Conservation (phyloP, 2,797 vertebrate genomes). For the Fundulus diaphanus region DNA sequence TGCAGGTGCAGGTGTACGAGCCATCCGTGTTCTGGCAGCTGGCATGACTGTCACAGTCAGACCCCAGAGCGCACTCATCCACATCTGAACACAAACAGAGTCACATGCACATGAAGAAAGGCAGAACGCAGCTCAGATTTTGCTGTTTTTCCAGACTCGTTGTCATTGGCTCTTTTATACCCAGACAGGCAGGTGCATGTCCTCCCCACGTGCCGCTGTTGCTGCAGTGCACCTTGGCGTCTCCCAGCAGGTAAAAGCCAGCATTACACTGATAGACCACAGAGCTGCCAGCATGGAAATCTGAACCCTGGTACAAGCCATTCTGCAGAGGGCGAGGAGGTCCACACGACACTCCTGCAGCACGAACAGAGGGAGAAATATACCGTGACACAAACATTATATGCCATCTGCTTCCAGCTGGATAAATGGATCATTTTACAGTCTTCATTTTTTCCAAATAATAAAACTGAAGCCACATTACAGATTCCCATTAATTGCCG, state of each 20-base stretch:
- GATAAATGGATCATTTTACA: neutral
- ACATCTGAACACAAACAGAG: constrained; percentile 82
- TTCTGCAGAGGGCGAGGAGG: constrained; percentile 88
- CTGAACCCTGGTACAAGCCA: constrained; percentile 87
- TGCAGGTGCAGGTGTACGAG: constrained; percentile 91
- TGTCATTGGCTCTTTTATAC: constrained; percentile 66
- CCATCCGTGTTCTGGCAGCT: constrained; percentile 94
- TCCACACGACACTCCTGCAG: constrained; percentile 91
- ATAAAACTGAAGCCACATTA: neutral
- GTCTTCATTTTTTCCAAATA: neutral
- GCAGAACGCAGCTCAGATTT: neutral
- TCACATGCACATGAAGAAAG: constrained; percentile 6
- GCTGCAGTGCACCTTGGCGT: constrained; percentile 89
- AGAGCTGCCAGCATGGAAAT: constrained; percentile 88
- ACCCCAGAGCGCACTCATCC: constrained; percentile 95
- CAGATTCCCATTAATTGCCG: neutral
- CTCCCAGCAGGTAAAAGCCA: constrained; percentile 94
- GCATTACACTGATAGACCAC: constrained; percentile 91
- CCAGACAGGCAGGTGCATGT: constrained; percentile 90
- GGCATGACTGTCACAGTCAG: constrained; percentile 89
- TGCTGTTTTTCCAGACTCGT: neutral
- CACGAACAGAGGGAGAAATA: neutral
- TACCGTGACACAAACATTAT: neutral
- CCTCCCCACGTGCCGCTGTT: constrained; percentile 93
- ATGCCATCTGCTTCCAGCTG: neutral